Conservation (phyloP, 2,113 vertebrate genomes). For the Xenotilapia caudafasciata region DNA sequence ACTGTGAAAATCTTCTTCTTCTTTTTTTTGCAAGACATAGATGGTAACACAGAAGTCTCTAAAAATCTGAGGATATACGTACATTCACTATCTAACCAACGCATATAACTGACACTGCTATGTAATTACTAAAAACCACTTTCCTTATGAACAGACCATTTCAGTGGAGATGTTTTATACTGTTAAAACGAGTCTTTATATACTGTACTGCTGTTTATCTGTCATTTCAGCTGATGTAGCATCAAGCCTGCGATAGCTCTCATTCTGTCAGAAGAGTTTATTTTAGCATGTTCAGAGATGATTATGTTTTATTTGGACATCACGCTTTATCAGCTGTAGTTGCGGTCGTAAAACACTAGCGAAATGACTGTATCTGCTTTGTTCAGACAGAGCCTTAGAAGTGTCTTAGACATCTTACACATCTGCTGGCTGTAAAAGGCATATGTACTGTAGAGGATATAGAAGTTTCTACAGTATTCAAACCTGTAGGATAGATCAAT, state of each 20-base stretch:
- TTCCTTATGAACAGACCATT: conserved; percentile 17
- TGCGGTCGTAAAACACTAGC: not conserved
- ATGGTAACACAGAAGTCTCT: not conserved
- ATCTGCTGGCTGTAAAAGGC: not conserved
- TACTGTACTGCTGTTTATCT: conserved; percentile 41
- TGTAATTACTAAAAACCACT: conserved; percentile 30
- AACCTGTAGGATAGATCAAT: not conserved
- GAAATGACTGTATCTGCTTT: not conserved
- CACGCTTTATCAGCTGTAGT: not conserved
- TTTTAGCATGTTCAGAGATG: conserved; percentile 26
- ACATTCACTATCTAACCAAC: conserved; percentile 50
- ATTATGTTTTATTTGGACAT: not conserved
- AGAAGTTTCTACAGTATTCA: not conserved
- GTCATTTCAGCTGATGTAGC: conserved; percentile 47
- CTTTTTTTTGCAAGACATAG: not conserved
- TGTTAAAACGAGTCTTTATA: conserved; percentile 46
- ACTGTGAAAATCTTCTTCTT: not conserved
- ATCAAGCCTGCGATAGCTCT: conserved; percentile 9
- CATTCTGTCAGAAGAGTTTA: not conserved
- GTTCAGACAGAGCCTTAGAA: not conserved
- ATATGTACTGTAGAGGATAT: not conserved
- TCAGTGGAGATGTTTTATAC: conserved; percentile 51
- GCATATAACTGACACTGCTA: conserved; percentile 21
- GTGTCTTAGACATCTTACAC: not conserved
- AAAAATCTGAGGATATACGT: conserved; percentile 7